phyloP scores from a whole-genome alignment of 2,888 invertebrate species.

The Phragmatobia fuliginosa region DNA sequence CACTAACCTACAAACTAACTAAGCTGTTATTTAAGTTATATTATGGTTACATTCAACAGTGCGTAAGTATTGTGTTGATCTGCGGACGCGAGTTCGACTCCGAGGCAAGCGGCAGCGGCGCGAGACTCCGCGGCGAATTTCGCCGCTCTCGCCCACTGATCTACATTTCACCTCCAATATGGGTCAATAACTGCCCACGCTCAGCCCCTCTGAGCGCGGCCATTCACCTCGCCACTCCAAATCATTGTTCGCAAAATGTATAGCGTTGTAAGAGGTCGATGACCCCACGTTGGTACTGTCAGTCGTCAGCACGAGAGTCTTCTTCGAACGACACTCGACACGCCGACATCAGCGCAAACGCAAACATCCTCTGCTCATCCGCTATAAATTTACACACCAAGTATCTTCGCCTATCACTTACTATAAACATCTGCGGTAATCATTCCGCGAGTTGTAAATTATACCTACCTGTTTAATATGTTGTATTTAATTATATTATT shows the following conservation, averaged over 20 bases:
- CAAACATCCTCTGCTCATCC: constrained; percentile 74
- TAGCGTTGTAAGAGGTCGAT: constrained; percentile 77
- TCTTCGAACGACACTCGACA: constrained; percentile 83
- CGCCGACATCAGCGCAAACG: constrained; percentile 67
- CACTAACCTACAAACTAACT: background rate
- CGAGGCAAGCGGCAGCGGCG: constrained; percentile 41
- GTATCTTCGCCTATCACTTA: constrained; percentile 43
- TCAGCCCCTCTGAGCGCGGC: constrained; percentile 83
- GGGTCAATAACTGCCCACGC: constrained; percentile 87
- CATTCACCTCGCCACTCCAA: constrained; percentile 86
- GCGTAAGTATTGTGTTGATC: constrained; percentile 22
- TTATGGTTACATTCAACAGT: constrained; percentile 26
- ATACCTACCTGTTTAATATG: background rate
- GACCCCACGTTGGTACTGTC: constrained; percentile 76
- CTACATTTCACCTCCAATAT: constrained; percentile 87
- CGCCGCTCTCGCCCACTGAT: constrained; percentile 87
- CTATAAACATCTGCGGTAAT: constrained; percentile 46
- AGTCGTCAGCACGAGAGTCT: constrained; percentile 65
- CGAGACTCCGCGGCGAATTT: constrained; percentile 77
- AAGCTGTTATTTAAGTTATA: constrained; percentile 22
- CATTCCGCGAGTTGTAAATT: constrained; percentile 27
- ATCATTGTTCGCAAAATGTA: constrained; percentile 87
- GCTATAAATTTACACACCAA: constrained; percentile 42
- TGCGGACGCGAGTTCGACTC: constrained; percentile 21
- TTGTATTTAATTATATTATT: constrained; percentile 12